Conservation (phyloP, 2,113 vertebrate genomes). For the Scortum barcoo region DNA sequence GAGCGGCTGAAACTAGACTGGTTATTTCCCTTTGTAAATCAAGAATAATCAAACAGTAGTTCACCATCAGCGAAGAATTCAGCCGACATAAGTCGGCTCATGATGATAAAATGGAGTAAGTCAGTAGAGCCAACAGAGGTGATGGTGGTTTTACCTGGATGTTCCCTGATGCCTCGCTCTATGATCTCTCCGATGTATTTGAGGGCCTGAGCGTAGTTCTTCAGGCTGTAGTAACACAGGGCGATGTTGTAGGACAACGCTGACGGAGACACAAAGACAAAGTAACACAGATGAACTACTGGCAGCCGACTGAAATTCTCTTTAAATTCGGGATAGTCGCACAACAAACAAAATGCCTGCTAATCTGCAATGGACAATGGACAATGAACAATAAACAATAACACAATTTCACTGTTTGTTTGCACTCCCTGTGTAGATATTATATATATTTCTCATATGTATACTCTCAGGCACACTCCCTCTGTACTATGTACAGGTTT, state of each 20-base stretch:
- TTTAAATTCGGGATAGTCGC: background rate
- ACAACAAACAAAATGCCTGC: too few relatives aligned
- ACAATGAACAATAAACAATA: too few relatives aligned
- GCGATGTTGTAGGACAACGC: conserved; percentile 95
- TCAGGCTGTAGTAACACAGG: conserved; percentile 90
- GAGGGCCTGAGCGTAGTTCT: conserved; percentile 89
- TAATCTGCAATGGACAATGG: too few relatives aligned
- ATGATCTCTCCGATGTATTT: conserved; percentile 92
- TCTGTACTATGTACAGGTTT: too few relatives aligned
- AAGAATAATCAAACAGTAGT: background rate
- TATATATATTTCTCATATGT: too few relatives aligned
- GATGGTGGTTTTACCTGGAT: conserved; percentile 84
- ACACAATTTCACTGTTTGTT: too few relatives aligned
- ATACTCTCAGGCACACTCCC: too few relatives aligned
- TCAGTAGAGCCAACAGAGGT: background rate
- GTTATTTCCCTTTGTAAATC: background rate
- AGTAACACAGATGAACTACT: background rate
- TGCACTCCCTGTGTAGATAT: too few relatives aligned
- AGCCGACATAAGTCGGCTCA: too few relatives aligned
- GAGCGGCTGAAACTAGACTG: background rate
- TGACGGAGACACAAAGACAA: background rate
- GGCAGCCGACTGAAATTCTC: background rate
- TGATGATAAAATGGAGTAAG: too few relatives aligned
- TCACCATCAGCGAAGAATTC: too few relatives aligned
- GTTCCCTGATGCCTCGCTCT: conserved; percentile 90